Evolutionary conservation across 1,140 invertebrate species (phyloP), one percentile per base, ranked within the genome.

Genomic region (Dryas iulia): DNA sequence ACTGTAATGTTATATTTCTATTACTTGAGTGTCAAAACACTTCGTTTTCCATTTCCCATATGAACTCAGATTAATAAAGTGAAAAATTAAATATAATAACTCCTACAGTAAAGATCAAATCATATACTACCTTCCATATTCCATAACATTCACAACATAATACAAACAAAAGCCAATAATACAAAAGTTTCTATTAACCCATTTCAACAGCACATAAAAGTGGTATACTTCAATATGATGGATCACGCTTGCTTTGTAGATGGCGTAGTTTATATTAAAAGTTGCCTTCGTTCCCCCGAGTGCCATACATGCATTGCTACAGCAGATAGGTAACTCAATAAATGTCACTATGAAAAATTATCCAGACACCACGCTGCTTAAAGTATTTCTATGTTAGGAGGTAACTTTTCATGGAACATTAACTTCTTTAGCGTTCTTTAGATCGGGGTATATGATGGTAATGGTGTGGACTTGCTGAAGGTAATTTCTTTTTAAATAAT

Each of bases 261-360:
- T 69, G 24, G n/a, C 11, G 53, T n/a, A 25, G 61, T 25, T 30
- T 18, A 47, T 57, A 60, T 58, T 57, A 39, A 68, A 63, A 52
- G 59, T 69, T 69, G 58, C 24, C 12, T 24, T 10, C 24, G 28
- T 69, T 63, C 67, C 67, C 35, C 2, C 12, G 59, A 69, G 60
- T 63, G 52, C 52, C 30, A 47, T 33, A 63, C 26, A 33, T 7
- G 18, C 57, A 24, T 67, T 33, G 65, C 53, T 28, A 30, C 26
- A 11, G 39, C 8, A 63, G 64, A 66, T 52, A 67, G 28, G 52
- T 35, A 64, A 66, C 71, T 75, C 67, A 69, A 76, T 76, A 73
- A 66, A 73, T 69, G 72, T 76, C 74, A 76, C 65, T 54, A 62
- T 73, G 74, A 73, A 60, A 71, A 73, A 76, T 76, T 66, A 62